A percentile compares a stretch with the other conserved stretches of the same genome.
Evolutionary conservation across 2,113 vertebrate species (phyloP).

Genomic region (Carassius gibelio): DNA sequence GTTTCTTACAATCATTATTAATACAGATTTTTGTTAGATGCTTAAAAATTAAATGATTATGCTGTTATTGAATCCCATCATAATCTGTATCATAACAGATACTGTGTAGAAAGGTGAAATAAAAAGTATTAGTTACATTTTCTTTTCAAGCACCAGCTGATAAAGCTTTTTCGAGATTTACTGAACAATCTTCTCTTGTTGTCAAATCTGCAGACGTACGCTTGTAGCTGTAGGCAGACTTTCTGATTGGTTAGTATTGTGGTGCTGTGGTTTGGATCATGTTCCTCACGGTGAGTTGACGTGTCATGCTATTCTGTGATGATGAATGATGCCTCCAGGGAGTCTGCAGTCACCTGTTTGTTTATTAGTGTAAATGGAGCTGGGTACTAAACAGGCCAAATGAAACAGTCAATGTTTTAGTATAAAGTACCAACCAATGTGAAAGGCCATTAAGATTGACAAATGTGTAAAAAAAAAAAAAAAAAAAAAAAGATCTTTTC

Average conservation of each 20-base stretch:
- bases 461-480: conserved; percentile 10
- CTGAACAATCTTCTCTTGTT: neutral
- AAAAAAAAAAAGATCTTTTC: neutral
- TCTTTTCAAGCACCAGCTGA: neutral
- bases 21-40: too few species aligned
- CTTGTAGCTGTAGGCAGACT: neutral
- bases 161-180: neutral
- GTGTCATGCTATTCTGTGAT: conserved; percentile 8
- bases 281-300: neutral
- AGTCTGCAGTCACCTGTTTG: conserved; percentile 40
- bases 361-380: conserved; percentile 31
- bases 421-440: neutral
- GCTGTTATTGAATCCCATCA: neutral
- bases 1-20: neutral
- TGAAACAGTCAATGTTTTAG: neutral
- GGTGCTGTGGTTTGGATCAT: conserved; percentile 20
- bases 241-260: conserved; percentile 2
- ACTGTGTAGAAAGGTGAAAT: neutral
- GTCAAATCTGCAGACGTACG: neutral
- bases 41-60: neutral
- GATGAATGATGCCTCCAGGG: conserved; percentile 28
- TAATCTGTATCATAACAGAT: neutral
- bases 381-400: conserved; percentile 1
- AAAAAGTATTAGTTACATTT: too few species aligned
- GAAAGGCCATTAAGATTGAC: neutral